phyloP scores from a whole-genome alignment of 35 echinoderm and acorn worm species.

The Heliocidaris tuberculata region DNA sequence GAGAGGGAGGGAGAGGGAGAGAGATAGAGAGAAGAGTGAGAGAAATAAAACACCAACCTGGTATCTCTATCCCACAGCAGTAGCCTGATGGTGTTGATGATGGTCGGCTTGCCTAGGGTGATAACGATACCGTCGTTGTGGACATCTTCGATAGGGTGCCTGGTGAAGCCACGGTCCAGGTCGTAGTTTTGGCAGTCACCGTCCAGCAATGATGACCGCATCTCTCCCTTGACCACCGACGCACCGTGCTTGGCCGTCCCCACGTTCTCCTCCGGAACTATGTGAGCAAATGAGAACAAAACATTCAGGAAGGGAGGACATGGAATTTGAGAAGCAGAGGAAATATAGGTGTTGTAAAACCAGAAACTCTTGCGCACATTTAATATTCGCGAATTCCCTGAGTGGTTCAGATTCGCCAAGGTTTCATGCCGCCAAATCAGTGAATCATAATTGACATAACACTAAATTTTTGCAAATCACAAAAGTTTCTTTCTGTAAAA shows the following conservation, averaged over 20 bases:
- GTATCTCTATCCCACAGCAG: constrained; percentile 94
- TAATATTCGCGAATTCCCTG: too few species aligned
- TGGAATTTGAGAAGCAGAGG: background rate
- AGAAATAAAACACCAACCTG: constrained; percentile 62
- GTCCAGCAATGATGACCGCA: constrained; percentile 85
- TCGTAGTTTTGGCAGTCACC: constrained; percentile 94
- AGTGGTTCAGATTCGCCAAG: too few species aligned
- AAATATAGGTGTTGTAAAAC: background rate
- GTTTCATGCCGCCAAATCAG: too few species aligned
- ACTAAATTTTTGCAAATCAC: too few species aligned
- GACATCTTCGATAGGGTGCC: constrained; percentile 91
- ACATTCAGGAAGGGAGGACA: background rate
- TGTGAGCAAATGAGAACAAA: background rate
- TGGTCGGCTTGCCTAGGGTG: constrained; percentile 88
- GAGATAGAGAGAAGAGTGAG: background rate
- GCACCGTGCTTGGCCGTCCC: constrained; percentile 72
- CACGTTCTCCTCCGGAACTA: constrained; percentile 92
- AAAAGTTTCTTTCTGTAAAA: background rate
- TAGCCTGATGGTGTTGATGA: constrained; percentile 89
- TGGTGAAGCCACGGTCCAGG: constrained; percentile 95
- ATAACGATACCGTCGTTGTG: constrained; percentile 89
- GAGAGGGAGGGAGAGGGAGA: too few species aligned
- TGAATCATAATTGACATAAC: too few species aligned
- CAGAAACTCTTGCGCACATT: too few species aligned
- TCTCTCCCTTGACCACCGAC: constrained; percentile 82